phyloP scores from a whole-genome alignment of 2,888 invertebrate genomes.

The Trichogramma dendrolimi region DNA sequence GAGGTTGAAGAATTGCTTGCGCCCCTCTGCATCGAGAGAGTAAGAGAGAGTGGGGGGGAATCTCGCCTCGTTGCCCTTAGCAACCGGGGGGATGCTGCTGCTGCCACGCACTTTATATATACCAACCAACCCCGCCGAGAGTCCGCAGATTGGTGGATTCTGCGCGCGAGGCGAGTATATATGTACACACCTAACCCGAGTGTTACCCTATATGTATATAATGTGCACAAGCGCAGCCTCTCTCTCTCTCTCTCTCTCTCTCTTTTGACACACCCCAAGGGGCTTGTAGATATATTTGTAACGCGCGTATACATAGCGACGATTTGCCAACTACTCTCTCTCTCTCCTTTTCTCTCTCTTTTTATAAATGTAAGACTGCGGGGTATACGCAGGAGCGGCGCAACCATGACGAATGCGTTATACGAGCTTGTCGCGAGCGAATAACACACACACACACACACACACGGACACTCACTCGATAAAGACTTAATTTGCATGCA shows the following conservation, averaged over 20 bases:
- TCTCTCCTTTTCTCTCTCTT: background rate
- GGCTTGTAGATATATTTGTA: too few relatives aligned
- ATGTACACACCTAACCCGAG: conserved; percentile 15
- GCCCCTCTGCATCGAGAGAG: background rate
- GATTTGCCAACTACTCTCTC: conserved; percentile 15
- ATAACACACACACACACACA: too few relatives aligned
- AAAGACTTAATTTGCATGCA: too few relatives aligned
- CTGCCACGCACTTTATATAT: background rate
- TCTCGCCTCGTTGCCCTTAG: conserved; percentile 43
- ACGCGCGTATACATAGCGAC: background rate
- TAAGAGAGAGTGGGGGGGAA: background rate
- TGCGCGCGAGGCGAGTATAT: conserved; percentile 6
- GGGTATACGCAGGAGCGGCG: too few relatives aligned
- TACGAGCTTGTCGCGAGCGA: too few relatives aligned
- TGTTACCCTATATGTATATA: background rate
- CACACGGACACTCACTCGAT: too few relatives aligned
- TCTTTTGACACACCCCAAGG: too few relatives aligned
- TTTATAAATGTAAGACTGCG: too few relatives aligned
- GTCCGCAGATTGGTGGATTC: conserved; percentile 3
- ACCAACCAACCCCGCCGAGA: background rate
- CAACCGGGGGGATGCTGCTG: conserved; percentile 26
- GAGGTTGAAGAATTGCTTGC: too few relatives aligned
- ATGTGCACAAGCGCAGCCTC: conserved; percentile 2
- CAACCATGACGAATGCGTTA: too few relatives aligned
- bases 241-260: conserved; percentile 11